Evolutionary conservation across 2,113 vertebrate genomes (phyloP).

Genomic region (Prietella phreatophila): DNA sequence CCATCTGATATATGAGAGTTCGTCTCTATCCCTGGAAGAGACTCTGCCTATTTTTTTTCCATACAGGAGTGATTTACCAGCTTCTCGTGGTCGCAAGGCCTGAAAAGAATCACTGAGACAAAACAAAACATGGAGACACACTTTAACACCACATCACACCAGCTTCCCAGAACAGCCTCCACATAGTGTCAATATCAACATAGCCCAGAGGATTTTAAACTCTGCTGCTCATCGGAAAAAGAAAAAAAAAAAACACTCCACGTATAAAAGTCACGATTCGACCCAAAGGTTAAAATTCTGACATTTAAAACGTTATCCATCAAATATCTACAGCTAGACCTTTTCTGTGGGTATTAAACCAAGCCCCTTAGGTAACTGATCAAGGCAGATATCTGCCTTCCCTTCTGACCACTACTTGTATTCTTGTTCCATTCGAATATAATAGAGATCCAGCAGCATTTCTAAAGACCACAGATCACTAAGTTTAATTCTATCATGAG

Average conservation of each 20-base stretch:
- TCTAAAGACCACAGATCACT: not conserved
- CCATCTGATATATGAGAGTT: conserved; percentile 38
- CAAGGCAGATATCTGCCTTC: not conserved
- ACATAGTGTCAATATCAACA: conserved; percentile 42
- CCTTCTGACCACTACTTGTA: not conserved
- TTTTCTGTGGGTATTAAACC: conserved; percentile 31
- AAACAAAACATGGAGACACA: conserved; percentile 25
- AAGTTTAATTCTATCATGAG: conserved; percentile 21
- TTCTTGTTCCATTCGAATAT: not conserved
- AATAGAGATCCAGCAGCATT: conserved; percentile 13
- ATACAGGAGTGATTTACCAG: conserved; percentile 21
- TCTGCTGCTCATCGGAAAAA: not conserved
- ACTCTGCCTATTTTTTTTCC: conserved; percentile 5
- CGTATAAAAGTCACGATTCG: conserved; percentile 32
- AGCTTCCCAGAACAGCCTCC: conserved; percentile 19
- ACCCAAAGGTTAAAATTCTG: conserved; percentile 37
- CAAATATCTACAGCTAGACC: conserved; percentile 26
- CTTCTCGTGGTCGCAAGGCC: not conserved
- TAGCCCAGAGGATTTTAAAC: conserved; percentile 25
- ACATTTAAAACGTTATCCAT: conserved; percentile 41
- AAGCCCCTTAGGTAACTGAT: conserved; percentile 25
- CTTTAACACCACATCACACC: conserved; percentile 26
- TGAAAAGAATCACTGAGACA: conserved; percentile 21
- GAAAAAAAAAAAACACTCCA: not conserved
- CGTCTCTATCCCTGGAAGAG: conserved; percentile 22